Conservation (phyloP, 1,140 invertebrate genomes). For the Solenopsis fugax region DNA sequence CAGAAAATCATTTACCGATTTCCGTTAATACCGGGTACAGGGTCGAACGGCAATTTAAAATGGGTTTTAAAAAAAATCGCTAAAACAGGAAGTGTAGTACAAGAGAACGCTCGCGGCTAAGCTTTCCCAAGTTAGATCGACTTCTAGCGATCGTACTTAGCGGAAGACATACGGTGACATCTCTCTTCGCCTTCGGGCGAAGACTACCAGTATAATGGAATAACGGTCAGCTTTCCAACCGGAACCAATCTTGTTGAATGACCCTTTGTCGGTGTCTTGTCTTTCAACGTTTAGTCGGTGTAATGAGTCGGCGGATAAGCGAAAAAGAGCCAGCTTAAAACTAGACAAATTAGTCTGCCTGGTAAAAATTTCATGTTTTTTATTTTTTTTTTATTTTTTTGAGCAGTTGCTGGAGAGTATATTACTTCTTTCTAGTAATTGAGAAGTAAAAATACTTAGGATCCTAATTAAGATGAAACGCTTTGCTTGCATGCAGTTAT, state of each 20-base stretch:
- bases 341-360: background rate
- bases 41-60: background rate
- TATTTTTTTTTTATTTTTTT: too few species aligned
- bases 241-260: conserved; percentile 49
- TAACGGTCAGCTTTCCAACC: conserved; percentile 58
- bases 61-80: background rate
- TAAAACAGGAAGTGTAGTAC: background rate
- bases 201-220: conserved; percentile 47
- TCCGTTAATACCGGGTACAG: background rate
- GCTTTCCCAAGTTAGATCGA: conserved; percentile 38
- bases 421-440: too few species aligned
- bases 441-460: too few species aligned
- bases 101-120: conserved; percentile 24
- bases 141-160: background rate
- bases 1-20: background rate
- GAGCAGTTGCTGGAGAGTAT: too few species aligned
- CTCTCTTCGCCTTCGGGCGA: conserved; percentile 52
- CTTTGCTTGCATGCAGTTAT: too few species aligned
- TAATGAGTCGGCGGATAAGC: conserved; percentile 36
- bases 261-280: conserved; percentile 61
- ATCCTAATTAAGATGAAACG: too few species aligned
- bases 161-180: conserved; percentile 60
- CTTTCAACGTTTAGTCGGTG: conserved; percentile 22
- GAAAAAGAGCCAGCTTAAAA: conserved; percentile 20
- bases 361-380: too few species aligned